phyloP scores from a whole-genome alignment of 2,888 invertebrate genomes.

The Lasioglossum figueresi region DNA sequence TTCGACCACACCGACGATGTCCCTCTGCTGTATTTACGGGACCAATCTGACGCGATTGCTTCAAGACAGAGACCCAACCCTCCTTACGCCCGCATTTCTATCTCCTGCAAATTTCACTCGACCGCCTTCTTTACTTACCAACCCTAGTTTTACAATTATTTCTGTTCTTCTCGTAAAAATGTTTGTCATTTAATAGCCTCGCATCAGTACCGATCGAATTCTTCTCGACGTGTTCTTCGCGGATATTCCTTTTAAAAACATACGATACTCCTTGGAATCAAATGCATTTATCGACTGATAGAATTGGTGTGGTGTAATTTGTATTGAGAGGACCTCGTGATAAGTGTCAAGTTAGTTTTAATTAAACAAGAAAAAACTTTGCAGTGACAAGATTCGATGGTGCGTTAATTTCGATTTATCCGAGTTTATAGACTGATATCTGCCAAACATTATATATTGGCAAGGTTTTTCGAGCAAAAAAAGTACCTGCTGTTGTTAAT shows the following conservation, averaged over 20 bases:
- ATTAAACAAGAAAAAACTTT: constrained; percentile 23
- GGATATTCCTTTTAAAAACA: constrained; percentile 42
- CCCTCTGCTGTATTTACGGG: constrained; percentile 51
- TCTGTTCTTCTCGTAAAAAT: constrained; percentile 27
- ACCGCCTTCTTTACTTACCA: constrained; percentile 51
- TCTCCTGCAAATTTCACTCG: constrained; percentile 67
- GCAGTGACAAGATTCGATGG: neutral
- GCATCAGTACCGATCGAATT: constrained; percentile 22
- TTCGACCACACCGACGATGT: constrained; percentile 49
- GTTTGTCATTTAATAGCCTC: constrained; percentile 21
- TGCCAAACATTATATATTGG: constrained; percentile 15
- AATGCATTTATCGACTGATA: constrained; percentile 32
- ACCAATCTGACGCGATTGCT: constrained; percentile 62
- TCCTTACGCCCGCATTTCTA: constrained; percentile 79
- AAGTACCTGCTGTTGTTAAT: constrained; percentile 14
- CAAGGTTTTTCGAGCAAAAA: neutral
- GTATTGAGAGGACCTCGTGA: constrained; percentile 50
- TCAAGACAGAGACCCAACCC: constrained; percentile 75
- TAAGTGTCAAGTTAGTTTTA: constrained; percentile 52
- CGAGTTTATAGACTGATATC: neutral
- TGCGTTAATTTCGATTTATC: neutral
- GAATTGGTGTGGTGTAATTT: constrained; percentile 44
- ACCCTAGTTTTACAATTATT: constrained; percentile 42
- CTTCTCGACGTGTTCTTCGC: constrained; percentile 1
- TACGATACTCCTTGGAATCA: constrained; percentile 32